Base-by-base conservation (phyloP, 1,140 invertebrate species). In the Harpegnathos saltator region DNA sequence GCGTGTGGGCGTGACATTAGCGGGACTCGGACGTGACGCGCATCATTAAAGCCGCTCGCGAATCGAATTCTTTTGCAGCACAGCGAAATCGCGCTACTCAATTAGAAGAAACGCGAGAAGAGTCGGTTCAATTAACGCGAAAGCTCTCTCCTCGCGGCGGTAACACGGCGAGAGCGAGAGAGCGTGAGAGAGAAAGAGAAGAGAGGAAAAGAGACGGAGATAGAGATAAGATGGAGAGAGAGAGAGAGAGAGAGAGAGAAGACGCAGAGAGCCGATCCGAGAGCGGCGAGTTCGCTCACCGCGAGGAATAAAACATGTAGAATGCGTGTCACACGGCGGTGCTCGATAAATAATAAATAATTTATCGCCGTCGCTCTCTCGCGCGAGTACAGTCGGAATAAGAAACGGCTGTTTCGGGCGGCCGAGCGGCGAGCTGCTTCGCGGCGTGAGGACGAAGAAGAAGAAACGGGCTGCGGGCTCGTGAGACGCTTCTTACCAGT, bases 401-500 rank as follows among this genome's bases (percentile, higher is more conserved):
- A 17, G 17, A 17, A 22, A 56, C 22, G n/a, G 19, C 15, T 59
- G 65, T 29, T 52, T n/a, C 14, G 11, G 29, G 26, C n/a, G n/a
- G n/a, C n/a, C n/a, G n/a, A n/a, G n/a, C n/a, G n/a, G n/a, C n/a
- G n/a, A n/a, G n/a, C n/a, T n/a, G n/a, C n/a, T n/a, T n/a, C n/a
- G n/a, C n/a, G n/a, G n/a, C n/a, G n/a, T n/a, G n/a, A n/a, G n/a
- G n/a, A n/a, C n/a, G n/a, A n/a, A n/a, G n/a, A n/a, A n/a, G n/a
- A n/a, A n/a, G n/a, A n/a, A n/a, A n/a, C n/a, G n/a, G n/a, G n/a
- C n/a, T 33, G 29, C 29, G 5, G 29, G n/a, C n/a, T 33, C 11
- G 38, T 9, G 1, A 44, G 3, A 3, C 26, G 38, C 1, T 72
- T 95, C 95, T 96, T 94, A 96, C 96, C 96, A 96, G 90, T 96